Evolutionary conservation across 37 sponge, comb jelly and placozoan species (phyloP).

Genomic region (Dysidea cf. avara): DNA sequence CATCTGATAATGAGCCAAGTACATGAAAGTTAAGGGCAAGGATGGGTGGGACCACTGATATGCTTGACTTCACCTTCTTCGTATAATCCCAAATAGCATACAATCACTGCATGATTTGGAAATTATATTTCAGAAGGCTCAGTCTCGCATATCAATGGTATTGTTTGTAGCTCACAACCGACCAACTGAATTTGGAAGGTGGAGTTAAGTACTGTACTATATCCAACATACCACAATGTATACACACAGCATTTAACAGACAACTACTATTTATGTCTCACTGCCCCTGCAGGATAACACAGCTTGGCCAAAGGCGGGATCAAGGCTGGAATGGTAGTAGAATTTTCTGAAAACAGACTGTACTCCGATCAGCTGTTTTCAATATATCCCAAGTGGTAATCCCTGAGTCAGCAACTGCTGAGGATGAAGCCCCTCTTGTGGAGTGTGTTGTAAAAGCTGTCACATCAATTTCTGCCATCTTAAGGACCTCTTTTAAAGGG

Average conservation of each 20-base stretch:
- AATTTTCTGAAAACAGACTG: constrained; percentile 40
- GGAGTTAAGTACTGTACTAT: no score
- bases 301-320: no score
- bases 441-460: constrained; percentile 7
- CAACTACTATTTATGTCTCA: no score
- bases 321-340: constrained; percentile 31
- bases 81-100: constrained; percentile 7
- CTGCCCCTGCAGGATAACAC: no score
- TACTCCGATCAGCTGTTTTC: constrained; percentile 45
- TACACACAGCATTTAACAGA: no score
- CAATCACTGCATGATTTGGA: background rate
- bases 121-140: constrained; percentile 16
- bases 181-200: no score
- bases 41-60: background rate
- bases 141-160: background rate
- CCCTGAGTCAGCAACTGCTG: constrained; percentile 16
- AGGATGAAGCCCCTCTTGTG: constrained; percentile 10
- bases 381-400: constrained; percentile 35
- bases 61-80: constrained; percentile 5
- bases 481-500: constrained; percentile 1
- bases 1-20: no score
- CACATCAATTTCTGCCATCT: constrained; percentile 2
- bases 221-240: no score
- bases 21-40: no score
- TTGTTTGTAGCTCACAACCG: constrained; percentile 31